Conservation (phyloP, 2,113 vertebrate species). For the Nannobrachium achirus region DNA sequence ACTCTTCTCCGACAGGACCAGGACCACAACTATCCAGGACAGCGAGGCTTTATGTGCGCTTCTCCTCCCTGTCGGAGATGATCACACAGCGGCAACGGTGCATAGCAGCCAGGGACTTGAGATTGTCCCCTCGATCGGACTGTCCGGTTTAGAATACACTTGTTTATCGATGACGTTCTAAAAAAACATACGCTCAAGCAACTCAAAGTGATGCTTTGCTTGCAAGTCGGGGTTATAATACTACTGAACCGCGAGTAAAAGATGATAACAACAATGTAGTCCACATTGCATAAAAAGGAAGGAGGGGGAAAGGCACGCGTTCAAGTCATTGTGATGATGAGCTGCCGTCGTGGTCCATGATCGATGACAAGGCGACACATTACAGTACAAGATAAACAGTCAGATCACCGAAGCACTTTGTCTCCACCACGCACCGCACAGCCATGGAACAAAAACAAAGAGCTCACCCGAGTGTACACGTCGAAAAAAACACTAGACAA, state of each 20-base stretch:
- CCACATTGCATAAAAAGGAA: conserved; percentile 34
- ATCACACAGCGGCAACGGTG: conserved; percentile 52
- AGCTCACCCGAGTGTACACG: background rate
- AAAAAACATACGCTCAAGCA: background rate
- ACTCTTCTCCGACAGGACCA: background rate
- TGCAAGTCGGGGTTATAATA: background rate
- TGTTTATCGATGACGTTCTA: too few relatives aligned
- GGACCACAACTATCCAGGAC: conserved; percentile 19
- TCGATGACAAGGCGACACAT: conserved; percentile 44
- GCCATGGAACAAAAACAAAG: conserved; percentile 29
- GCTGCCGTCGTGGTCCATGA: conserved; percentile 30
- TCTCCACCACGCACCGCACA: conserved; percentile 11
- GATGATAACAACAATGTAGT: too few relatives aligned
- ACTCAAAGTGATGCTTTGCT: background rate
- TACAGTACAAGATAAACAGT: background rate
- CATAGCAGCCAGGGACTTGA: conserved; percentile 61
- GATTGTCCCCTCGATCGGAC: too few relatives aligned
- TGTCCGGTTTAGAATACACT: too few relatives aligned
- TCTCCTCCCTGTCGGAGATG: conserved; percentile 43
- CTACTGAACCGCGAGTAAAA: conserved; percentile 15
- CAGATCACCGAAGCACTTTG: conserved; percentile 1
- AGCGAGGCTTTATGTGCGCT: conserved; percentile 35
- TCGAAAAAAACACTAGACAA: background rate
- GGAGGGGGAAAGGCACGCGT: conserved; percentile 69
- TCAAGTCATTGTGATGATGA: conserved; percentile 65